A percentile compares a stretch with the other conserved stretches of the same genome.
These are phyloP conservation scores for Pseudanteris insignis DNA, from an alignment of 2,888 invertebrate genomes.

Conservation along the genomic window DNA sequence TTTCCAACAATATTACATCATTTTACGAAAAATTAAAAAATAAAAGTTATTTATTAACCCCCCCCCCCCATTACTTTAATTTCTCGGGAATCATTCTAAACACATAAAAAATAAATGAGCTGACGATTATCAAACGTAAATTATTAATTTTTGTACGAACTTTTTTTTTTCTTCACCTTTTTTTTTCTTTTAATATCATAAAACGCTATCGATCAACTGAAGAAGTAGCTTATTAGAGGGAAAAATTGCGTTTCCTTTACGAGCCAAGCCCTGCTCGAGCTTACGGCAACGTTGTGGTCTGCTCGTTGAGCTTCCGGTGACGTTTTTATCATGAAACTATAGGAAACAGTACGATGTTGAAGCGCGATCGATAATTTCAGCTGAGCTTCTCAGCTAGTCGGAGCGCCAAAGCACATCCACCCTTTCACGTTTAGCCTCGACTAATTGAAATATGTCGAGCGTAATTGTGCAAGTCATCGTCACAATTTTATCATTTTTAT, in stretches of 20 bases:
- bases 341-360: slow-evolving; percentile 36
- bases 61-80: too few relatives aligned
- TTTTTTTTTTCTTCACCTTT: too few relatives aligned
- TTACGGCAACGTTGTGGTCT: slow-evolving; percentile 12
- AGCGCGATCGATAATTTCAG: slow-evolving; percentile 39
- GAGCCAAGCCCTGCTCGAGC: slow-evolving; percentile 10
- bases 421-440: slow-evolving; percentile 33
- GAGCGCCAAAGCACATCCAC: slow-evolving; percentile 35
- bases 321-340: slow-evolving; percentile 34
- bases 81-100: too few relatives aligned
- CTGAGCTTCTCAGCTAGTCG: slow-evolving; percentile 9
- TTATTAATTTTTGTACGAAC: too few relatives aligned
- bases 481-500: slow-evolving; percentile 30
- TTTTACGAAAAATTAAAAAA: too few relatives aligned
- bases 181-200: too few relatives aligned
- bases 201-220: slow-evolving; percentile 11
- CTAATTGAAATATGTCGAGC: slow-evolving; percentile 38
- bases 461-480: slow-evolving; percentile 37
- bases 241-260: slow-evolving; percentile 23
- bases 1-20: too few relatives aligned
- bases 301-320: slow-evolving; percentile 33
- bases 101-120: too few relatives aligned
- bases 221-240: slow-evolving; percentile 18
- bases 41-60: too few relatives aligned
- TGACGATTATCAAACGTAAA: too few relatives aligned